These are phyloP conservation scores for Julus scandinavius DNA, from an alignment of 2,888 invertebrate species.

Conservation along the genomic window DNA sequence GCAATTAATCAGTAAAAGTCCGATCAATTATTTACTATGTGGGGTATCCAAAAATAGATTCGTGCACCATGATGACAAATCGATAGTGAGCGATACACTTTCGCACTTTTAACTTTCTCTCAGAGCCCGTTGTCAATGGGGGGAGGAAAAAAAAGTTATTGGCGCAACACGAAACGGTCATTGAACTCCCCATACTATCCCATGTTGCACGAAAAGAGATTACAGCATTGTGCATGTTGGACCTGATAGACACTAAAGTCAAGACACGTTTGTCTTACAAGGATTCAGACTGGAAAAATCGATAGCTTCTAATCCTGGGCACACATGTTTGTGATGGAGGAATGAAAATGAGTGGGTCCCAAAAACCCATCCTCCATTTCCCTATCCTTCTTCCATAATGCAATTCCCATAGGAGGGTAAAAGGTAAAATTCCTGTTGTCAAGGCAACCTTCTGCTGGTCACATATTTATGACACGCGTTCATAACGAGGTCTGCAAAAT, in stretches of 20 bases:
- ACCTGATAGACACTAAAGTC: neutral
- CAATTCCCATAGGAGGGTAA: constrained; percentile 1
- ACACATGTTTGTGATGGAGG: neutral
- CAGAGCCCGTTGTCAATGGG: neutral
- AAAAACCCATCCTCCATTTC: neutral
- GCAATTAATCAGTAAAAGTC: neutral
- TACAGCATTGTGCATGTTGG: neutral
- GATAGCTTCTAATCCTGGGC: constrained; percentile 9
- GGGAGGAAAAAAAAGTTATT: constrained; percentile 5
- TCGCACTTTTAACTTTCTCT: constrained; percentile 42
- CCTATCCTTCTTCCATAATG: constrained; percentile 21
- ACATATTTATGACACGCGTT: constrained; percentile 11
- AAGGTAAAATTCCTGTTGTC: constrained; percentile 29
- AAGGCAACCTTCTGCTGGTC: neutral
- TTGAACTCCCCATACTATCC: constrained; percentile 2
- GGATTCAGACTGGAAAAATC: constrained; percentile 8
- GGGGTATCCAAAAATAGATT: constrained; percentile 28
- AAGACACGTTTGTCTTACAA: constrained; percentile 21
- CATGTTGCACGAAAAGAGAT: constrained; percentile 20
- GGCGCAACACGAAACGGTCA: constrained; percentile 40
- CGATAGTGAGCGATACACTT: constrained; percentile 12
- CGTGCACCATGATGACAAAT: neutral
- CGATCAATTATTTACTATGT: neutral
- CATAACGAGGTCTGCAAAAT: constrained; percentile 15
- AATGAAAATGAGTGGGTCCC: neutral